Base-by-base conservation (phyloP, 2,113 vertebrate species). In the Lampris megalopsis region DNA sequence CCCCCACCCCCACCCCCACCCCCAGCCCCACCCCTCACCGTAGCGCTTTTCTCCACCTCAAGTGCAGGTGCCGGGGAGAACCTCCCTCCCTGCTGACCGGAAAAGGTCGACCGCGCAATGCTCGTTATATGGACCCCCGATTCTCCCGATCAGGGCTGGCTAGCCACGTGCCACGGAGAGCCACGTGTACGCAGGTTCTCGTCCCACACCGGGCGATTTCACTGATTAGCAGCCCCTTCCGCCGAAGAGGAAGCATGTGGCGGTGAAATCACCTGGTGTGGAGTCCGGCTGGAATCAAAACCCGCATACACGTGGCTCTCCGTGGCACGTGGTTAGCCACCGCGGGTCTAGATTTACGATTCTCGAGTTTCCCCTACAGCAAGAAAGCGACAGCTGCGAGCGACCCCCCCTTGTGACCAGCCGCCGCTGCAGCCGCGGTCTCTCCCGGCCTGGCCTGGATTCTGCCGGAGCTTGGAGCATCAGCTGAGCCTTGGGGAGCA, bases 391-490 rank as follows among this genome's bases (percentile, higher is more conserved):
- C 84, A 85, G 78, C 79, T 85, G 80, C 50, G 41, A 62, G 50
- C 35, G 6, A 73, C 68, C 80, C 58, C 76, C 59, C 35, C 40
- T 24, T 24, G 78, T 73, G 72, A 74, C 67, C 79, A 40, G 8
- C 38, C 24, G 52, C 36, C 56, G 2, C 38, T 53, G 57, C 52
- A 77, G 61, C 65, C 37, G n/a, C 2, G 40, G 71, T 83, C 77
- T 88, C 83, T 61, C n/a, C 71, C 73, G 81, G 56, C 85, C 60
- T 86, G 85, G 71, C 87, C 85, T 88, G 63, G 76, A 89, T 88
- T 80, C 24, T 88, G 54, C 76, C 77, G 57, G 41, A 63, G 62
- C 71, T 87, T 36, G 61, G 69, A 87, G 82, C 68, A 68, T 66
- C 13, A 73, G 73, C 73, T 73, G 54, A 43, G 7, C 78, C 71